Evolutionary conservation across 2,113 vertebrate species (phyloP).

Genomic region (Castor canadensis): DNA sequence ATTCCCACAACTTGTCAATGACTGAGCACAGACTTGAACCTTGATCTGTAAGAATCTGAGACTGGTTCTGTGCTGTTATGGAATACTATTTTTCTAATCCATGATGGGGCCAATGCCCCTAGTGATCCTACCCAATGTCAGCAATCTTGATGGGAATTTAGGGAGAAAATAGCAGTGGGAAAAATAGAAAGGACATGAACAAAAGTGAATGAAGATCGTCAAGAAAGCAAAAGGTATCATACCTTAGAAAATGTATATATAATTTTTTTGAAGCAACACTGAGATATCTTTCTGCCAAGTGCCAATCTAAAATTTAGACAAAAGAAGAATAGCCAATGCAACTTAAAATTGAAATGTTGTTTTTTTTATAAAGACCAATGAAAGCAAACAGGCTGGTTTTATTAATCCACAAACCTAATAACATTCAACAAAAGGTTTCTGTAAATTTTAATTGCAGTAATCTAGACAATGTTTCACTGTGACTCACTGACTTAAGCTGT

Average conservation of each 20-base stretch:
- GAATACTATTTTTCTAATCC: background rate
- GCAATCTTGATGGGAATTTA: background rate
- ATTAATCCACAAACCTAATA: slow-evolving; percentile 67
- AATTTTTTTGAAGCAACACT: background rate
- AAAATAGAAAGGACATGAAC: background rate
- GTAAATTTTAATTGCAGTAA: slow-evolving; percentile 75
- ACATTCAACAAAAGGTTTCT: slow-evolving; percentile 70
- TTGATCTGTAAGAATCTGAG: background rate
- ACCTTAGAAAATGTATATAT: slow-evolving; percentile 15
- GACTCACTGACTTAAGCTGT: slow-evolving; percentile 59
- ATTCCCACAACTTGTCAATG: background rate
- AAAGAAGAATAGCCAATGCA: slow-evolving; percentile 45
- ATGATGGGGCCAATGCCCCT: background rate
- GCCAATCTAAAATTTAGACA: slow-evolving; percentile 21
- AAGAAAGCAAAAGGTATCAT: background rate
- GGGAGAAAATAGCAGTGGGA: background rate
- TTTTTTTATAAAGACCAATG: slow-evolving; percentile 55
- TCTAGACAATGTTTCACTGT: slow-evolving; percentile 68
- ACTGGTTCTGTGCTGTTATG: background rate
- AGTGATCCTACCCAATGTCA: background rate
- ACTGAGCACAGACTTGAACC: background rate
- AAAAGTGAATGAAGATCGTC: background rate
- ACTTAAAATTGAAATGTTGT: slow-evolving; percentile 62
- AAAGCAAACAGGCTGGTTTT: slow-evolving; percentile 68
- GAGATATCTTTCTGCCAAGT: slow-evolving; percentile 22